A percentile compares a stretch with the other conserved stretches of the same genome.
Evolutionary conservation across 2,797 vertebrate genomes (phyloP).

Genomic region (Hydrolagus colliei): DNA sequence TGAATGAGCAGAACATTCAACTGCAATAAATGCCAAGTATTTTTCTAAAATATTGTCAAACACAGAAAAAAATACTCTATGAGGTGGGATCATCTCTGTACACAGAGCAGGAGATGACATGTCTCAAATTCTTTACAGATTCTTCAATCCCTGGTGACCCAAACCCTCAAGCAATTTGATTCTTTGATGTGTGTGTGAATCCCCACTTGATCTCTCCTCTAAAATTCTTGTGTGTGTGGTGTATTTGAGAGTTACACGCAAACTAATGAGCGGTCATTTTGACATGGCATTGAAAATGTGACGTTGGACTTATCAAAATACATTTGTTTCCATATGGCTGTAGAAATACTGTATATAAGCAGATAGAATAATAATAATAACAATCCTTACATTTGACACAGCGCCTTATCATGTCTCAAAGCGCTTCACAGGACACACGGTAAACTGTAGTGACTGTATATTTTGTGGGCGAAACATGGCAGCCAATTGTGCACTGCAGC

Average conservation of each 20-base stretch:
- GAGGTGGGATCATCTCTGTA: not conserved
- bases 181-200: slow-evolving; percentile 17
- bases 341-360: not conserved
- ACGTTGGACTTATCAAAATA: not conserved
- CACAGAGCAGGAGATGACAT: not conserved
- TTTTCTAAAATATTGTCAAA: not conserved
- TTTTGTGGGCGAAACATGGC: too few species aligned
- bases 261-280: not conserved
- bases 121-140: slow-evolving; percentile 26
- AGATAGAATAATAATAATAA: too few species aligned
- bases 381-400: too few species aligned
- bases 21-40: not conserved
- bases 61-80: not conserved
- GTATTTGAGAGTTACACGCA: not conserved
- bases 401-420: too few species aligned
- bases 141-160: not conserved
- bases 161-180: not conserved
- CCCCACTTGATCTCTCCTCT: not conserved
- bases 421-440: too few species aligned
- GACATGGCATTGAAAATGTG: not conserved
- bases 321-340: not conserved
- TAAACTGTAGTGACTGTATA: too few species aligned
- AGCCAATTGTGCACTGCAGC: too few species aligned
- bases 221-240: not conserved
- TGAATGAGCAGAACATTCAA: not conserved